Evolutionary conservation across 2,888 invertebrate genomes (phyloP).

Genomic region (Xestia xanthographa): DNA sequence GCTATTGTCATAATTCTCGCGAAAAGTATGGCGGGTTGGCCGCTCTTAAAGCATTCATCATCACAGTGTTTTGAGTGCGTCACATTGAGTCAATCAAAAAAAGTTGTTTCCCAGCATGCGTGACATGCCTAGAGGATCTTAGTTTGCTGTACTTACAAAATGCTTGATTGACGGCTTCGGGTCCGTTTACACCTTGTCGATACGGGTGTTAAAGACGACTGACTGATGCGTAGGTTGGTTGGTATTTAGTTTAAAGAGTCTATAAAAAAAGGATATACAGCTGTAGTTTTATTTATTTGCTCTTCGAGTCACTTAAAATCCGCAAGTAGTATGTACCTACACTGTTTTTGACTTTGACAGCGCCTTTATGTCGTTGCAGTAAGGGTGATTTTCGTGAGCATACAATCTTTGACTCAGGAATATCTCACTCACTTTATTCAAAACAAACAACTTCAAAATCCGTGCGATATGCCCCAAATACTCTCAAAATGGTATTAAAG

Average conservation of each 20-base stretch:
- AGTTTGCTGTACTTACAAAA: too few relatives aligned
- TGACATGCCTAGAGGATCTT: too few relatives aligned
- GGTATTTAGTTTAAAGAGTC: not conserved
- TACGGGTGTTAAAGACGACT: too few relatives aligned
- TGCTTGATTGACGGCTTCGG: too few relatives aligned
- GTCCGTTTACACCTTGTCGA: too few relatives aligned
- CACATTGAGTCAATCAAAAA: too few relatives aligned
- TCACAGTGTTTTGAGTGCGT: too few relatives aligned
- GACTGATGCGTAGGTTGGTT: not conserved
- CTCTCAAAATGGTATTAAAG: conserved; percentile 53
- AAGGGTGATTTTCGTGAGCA: not conserved
- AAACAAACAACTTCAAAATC: conserved; percentile 10
- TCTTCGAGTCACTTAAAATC: not conserved
- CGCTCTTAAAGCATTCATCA: too few relatives aligned
- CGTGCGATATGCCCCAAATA: conserved; percentile 46
- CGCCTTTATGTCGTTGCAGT: not conserved
- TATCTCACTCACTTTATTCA: conserved; percentile 31
- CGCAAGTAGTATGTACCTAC: not conserved
- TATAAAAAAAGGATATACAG: not conserved
- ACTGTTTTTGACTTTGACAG: not conserved
- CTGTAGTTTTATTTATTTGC: not conserved
- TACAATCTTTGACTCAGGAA: not conserved
- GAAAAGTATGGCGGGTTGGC: too few relatives aligned
- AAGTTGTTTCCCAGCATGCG: too few relatives aligned
- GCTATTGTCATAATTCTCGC: too few relatives aligned